Evolutionary conservation across 1,140 invertebrate genomes (phyloP), one percentile per base, ranked within the genome.

Genomic region (Papilio helenus): DNA sequence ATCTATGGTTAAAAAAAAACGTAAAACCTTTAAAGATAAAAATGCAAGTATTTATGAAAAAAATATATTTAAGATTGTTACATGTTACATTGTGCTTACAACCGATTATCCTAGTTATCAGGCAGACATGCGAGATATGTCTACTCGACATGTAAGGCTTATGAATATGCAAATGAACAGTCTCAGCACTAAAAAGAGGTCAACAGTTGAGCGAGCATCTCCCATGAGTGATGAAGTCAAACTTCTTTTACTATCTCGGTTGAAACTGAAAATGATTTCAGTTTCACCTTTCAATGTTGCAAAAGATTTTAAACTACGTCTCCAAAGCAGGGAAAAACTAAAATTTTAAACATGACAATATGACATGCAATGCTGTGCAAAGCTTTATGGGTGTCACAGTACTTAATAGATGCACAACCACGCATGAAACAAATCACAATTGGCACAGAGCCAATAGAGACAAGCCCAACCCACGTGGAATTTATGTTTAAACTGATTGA

Each of bases 111-210:
- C 39, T 10, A 44, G 39, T 72, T 44, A 72, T 72, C 71, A 72
- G 9, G 71, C 71, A 20, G 71, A 72, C 34, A 42, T 44, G 71
- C 39, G 7, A 44, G 71, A 44, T 34, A 68, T 71, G 34, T 39
- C 68, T 71, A 34, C 72, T 74, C 23, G 72, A 74, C 72, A 74
- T 49, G 44, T 46, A 39, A 46, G 44, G 20, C 72, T 74, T 44
- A 74, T 74, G 44, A 42, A 74, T 74, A 74, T 74, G 72, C 44
- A 74, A 74, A 74, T 74, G 72, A 74, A 74, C 72, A 74, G 44
- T 49, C 72, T 44, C 23, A 72, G 72, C n/a, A 23, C 72, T 51
- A 51, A 20, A 74, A 74, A 29, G 39, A 49, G 72, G 72, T 74
- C 72, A 74, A 74, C 72, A 46, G 42, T 74, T 46, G 20, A 49